Conservation (phyloP, 2,113 vertebrate genomes). For the Esox niger region DNA sequence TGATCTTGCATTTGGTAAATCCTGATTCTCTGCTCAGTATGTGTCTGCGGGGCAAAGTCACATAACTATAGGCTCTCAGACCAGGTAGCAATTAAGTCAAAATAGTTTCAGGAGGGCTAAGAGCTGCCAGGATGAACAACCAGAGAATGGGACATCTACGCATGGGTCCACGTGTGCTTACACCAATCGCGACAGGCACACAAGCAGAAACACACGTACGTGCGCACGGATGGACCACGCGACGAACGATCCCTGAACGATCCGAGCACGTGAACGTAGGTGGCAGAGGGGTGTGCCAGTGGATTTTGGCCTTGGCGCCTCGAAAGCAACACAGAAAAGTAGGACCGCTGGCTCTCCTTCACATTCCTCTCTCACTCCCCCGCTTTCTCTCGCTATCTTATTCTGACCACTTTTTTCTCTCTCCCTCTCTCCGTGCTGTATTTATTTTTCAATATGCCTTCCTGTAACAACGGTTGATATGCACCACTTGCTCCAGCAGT, state of each 20-base stretch:
- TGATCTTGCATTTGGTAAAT: not conserved
- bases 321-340: slow-evolving; percentile 3
- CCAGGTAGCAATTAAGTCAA: not conserved
- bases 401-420: too few relatives aligned
- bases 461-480: not conserved
- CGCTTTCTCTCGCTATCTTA: too few relatives aligned
- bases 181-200: slow-evolving; percentile 12
- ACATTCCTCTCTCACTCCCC: slow-evolving; percentile 30
- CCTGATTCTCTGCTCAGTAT: not conserved
- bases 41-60: not conserved
- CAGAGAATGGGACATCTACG: not conserved
- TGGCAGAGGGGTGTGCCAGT: not conserved
- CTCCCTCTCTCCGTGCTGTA: slow-evolving; percentile 6
- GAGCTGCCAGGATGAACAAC: not conserved
- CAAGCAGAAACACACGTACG: slow-evolving; percentile 8
- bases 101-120: not conserved
- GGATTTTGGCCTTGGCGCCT: not conserved
- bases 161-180: slow-evolving; percentile 2
- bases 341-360: slow-evolving; percentile 20
- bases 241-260: not conserved
- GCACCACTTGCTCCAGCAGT: not conserved
- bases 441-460: not conserved
- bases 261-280: not conserved
- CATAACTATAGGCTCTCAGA: not conserved
- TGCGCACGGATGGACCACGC: slow-evolving; percentile 3